Conservation (phyloP, 1,140 invertebrate genomes). For the Neelides sp. region DNA sequence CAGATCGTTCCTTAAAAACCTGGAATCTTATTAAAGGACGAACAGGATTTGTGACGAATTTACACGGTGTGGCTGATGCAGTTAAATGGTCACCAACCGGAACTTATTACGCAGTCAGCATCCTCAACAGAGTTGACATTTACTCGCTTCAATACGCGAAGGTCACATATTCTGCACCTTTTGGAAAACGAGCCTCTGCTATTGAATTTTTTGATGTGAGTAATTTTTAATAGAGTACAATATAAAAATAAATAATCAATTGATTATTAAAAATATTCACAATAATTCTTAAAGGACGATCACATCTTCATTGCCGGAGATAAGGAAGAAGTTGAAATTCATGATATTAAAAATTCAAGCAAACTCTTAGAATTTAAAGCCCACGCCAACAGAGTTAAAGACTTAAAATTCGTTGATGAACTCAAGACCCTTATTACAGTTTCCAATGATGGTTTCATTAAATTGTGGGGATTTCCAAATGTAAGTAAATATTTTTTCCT, state of each 20-base stretch:
- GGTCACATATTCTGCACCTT: slow-evolving; percentile 33
- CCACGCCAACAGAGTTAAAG: slow-evolving; percentile 55
- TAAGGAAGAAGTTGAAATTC: slow-evolving; percentile 51
- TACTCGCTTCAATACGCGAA: slow-evolving; percentile 56
- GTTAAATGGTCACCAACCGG: slow-evolving; percentile 49
- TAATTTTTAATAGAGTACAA: slow-evolving; percentile 34
- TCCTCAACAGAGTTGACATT: slow-evolving; percentile 55
- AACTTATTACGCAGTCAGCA: slow-evolving; percentile 55
- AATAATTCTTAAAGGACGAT: slow-evolving; percentile 48
- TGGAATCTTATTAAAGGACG: slow-evolving; percentile 90
- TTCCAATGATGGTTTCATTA: slow-evolving; percentile 63
- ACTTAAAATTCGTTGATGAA: slow-evolving; percentile 40
- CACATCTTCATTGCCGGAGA: slow-evolving; percentile 54
- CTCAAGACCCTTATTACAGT: slow-evolving; percentile 45
- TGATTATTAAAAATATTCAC: slow-evolving; percentile 39
- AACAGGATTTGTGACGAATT: slow-evolving; percentile 72
- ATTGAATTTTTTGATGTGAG: slow-evolving; percentile 35
- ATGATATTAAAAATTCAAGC: slow-evolving; percentile 41
- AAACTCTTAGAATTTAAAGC: slow-evolving; percentile 42
- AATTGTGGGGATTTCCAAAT: slow-evolving; percentile 50
- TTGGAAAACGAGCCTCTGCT: slow-evolving; percentile 33
- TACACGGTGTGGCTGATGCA: slow-evolving; percentile 39
- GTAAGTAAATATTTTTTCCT: slow-evolving; percentile 11
- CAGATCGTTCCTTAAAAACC: slow-evolving; percentile 67
- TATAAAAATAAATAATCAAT: slow-evolving; percentile 13